Conservation (phyloP, 2,888 invertebrate species). For the Scelioninae gen. 1 region DNA sequence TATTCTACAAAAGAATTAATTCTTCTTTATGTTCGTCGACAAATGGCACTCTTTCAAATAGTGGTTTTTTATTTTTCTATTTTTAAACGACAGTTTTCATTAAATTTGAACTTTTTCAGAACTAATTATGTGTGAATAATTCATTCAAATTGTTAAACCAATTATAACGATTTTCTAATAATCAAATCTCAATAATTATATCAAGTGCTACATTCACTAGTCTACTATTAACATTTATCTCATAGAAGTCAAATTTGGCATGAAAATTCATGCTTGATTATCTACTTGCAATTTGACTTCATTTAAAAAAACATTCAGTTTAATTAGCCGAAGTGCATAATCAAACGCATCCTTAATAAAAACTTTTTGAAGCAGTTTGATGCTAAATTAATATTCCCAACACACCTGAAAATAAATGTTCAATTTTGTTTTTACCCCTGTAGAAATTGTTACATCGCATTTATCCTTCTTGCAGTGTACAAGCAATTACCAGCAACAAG, state of each 20-base stretch:
- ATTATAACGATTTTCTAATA: too few relatives aligned
- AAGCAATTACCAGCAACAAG: conserved; percentile 62
- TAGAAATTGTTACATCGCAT: conserved; percentile 46
- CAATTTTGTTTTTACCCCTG: conserved; percentile 29
- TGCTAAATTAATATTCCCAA: conserved; percentile 52
- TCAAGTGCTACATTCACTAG: too few relatives aligned
- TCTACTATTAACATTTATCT: conserved; percentile 35
- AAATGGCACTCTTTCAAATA: too few relatives aligned
- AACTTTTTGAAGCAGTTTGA: conserved; percentile 36
- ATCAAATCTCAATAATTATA: too few relatives aligned
- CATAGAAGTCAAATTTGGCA: not conserved
- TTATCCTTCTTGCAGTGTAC: conserved; percentile 51
- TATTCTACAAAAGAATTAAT: too few relatives aligned
- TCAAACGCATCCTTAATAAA: conserved; percentile 19
- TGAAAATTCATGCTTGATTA: conserved; percentile 11
- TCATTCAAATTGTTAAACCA: too few relatives aligned
- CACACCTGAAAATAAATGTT: conserved; percentile 49
- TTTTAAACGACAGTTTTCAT: too few relatives aligned
- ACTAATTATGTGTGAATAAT: too few relatives aligned
- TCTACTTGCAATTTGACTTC: conserved; percentile 5
- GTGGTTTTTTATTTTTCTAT: too few relatives aligned
- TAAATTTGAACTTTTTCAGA: too few relatives aligned
- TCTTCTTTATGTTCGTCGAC: too few relatives aligned
- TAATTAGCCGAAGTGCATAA: conserved; percentile 7
- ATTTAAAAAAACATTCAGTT: conserved; percentile 37